A percentile compares a stretch with the other conserved stretches of the same genome.
Conservation (phyloP, 2,113 vertebrate species). For the human region DNA sequence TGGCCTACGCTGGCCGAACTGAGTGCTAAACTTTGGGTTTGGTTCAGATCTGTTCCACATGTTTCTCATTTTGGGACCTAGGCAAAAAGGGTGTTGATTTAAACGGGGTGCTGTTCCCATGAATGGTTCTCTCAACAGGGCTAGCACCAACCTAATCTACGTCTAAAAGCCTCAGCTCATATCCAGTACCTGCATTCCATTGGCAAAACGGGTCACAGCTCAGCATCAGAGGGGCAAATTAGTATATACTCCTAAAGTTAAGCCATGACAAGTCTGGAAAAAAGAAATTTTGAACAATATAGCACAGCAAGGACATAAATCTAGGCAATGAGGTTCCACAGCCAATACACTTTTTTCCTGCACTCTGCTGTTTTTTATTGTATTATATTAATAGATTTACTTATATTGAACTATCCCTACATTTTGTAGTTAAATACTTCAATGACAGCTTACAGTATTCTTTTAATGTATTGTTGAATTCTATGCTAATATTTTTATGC, state of each 20-base stretch:
- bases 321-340: background rate
- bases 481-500: background rate
- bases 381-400: background rate
- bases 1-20: background rate
- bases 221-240: background rate
- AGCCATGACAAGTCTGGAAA: background rate
- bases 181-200: background rate
- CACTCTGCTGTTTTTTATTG: background rate
- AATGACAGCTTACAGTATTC: background rate
- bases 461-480: background rate
- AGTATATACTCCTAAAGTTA: background rate
- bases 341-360: background rate
- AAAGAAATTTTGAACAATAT: background rate
- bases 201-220: background rate
- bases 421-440: background rate
- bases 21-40: background rate
- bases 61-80: background rate
- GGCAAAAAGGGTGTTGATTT: background rate
- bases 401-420: background rate
- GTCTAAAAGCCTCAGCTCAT: background rate
- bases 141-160: background rate
- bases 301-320: background rate
- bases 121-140: background rate
- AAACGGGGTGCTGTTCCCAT: rapidly evolving
- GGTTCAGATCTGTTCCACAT: background rate